phyloP scores from a whole-genome alignment of 2,113 vertebrate species.

The Phrynosoma blainvillii region DNA sequence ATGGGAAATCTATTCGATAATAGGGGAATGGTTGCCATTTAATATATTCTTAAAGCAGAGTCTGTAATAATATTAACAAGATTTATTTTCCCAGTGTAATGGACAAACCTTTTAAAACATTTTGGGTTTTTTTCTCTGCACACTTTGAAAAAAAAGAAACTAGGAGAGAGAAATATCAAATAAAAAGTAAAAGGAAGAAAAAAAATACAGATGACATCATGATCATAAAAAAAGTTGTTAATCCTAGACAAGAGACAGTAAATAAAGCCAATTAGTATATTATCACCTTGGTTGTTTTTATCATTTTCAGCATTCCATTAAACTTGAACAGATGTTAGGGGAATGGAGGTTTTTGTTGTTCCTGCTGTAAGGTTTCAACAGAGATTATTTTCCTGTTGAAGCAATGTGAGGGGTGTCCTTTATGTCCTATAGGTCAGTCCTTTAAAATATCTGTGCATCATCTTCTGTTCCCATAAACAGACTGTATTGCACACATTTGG shows the following conservation, averaged over 20 bases:
- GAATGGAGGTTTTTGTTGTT: not conserved
- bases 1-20: conserved; percentile 58
- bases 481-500: not conserved
- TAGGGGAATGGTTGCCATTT: conserved; percentile 51
- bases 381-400: not conserved
- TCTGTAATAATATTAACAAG: conserved; percentile 22
- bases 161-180: no score
- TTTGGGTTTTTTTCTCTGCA: not conserved
- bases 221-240: not conserved
- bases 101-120: not conserved
- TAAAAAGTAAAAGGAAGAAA: no score
- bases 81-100: conserved; percentile 10
- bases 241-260: not conserved
- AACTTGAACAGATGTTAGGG: not conserved
- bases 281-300: not conserved
- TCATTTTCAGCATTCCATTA: not conserved
- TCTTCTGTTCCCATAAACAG: not conserved
- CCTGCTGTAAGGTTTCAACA: not conserved
- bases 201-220: no score
- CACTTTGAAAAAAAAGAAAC: not conserved
- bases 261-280: not conserved
- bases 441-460: not conserved
- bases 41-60: conserved; percentile 51
- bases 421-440: not conserved
- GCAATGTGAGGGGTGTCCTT: not conserved